Conservation (phyloP, 1,140 invertebrate genomes). For the Physella acuta region DNA sequence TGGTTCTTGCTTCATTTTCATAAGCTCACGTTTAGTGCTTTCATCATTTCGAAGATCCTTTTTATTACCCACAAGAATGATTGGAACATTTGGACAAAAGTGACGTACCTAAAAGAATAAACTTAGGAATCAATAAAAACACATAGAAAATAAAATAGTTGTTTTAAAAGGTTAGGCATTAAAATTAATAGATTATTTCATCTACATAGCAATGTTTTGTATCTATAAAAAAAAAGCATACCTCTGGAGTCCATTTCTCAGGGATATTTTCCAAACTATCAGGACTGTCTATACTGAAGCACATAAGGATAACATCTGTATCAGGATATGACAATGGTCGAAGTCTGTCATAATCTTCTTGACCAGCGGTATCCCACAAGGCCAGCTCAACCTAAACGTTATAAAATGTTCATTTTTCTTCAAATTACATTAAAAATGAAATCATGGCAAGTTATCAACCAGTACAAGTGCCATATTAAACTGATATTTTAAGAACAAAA, state of each 20-base stretch:
- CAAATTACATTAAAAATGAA: background rate
- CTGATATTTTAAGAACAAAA: too few relatives aligned
- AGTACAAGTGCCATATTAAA: too few relatives aligned
- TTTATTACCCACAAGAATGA: slow-evolving; percentile 62
- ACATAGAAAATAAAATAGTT: too few relatives aligned
- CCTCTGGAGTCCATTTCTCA: slow-evolving; percentile 60
- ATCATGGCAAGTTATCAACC: background rate
- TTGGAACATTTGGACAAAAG: slow-evolving; percentile 61
- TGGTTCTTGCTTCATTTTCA: slow-evolving; percentile 99
- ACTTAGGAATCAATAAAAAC: too few relatives aligned
- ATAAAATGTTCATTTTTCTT: background rate
- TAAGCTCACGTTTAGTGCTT: slow-evolving; percentile 91
- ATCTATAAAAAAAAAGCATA: background rate
- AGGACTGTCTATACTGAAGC: slow-evolving; percentile 57
- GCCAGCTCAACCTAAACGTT: slow-evolving; percentile 91
- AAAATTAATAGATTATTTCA: too few relatives aligned
- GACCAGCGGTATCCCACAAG: slow-evolving; percentile 76
- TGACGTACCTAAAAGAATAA: slow-evolving; percentile 46
- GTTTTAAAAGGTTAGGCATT: too few relatives aligned
- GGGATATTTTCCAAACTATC: slow-evolving; percentile 56
- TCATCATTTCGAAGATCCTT: slow-evolving; percentile 87
- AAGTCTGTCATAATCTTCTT: slow-evolving; percentile 16
- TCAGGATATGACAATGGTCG: slow-evolving; percentile 94
- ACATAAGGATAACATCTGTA: slow-evolving; percentile 72
- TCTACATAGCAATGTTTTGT: too few relatives aligned